These are phyloP conservation scores for Centroberyx gerrardi DNA, from an alignment of 2,797 vertebrate genomes.

Conservation along the genomic window DNA sequence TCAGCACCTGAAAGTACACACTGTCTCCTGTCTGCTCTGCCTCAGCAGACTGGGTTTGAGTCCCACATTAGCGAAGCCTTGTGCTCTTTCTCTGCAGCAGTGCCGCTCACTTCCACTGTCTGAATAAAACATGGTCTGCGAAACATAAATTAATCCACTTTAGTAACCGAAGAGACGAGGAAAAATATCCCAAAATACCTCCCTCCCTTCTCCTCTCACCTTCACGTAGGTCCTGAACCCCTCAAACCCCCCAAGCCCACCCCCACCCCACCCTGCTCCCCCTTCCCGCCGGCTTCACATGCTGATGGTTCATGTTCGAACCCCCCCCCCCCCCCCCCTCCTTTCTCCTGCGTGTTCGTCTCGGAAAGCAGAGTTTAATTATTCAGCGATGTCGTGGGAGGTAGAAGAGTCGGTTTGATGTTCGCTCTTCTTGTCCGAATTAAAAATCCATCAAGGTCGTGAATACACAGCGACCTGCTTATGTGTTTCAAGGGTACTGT, in stretches of 20 bases:
- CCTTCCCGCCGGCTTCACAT: neutral
- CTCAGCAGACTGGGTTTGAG: neutral
- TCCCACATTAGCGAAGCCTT: neutral
- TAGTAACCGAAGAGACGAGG: neutral
- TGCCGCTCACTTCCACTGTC: too few relatives aligned
- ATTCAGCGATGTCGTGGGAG: conserved; percentile 44
- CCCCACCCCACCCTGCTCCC: too few relatives aligned
- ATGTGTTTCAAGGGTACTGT: conserved; percentile 38
- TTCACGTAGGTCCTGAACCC: too few relatives aligned
- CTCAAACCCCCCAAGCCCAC: neutral
- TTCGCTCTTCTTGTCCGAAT: conserved; percentile 30
- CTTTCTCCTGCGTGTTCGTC: neutral
- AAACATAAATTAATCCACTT: neutral
- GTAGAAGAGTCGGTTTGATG: conserved; percentile 32
- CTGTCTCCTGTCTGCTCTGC: neutral
- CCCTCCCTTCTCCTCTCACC: too few relatives aligned
- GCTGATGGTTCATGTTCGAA: too few relatives aligned
- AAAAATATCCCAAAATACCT: neutral
- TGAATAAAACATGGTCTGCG: conserved; percentile 24
- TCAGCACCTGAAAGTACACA: neutral
- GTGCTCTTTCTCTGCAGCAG: neutral
- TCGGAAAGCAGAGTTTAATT: conserved; percentile 39
- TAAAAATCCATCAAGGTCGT: conserved; percentile 41
- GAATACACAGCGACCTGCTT: conserved; percentile 43
- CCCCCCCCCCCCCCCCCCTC: neutral